Percentiles rank a stretch among this genome's conserved stretches.
phyloP scores from a whole-genome alignment of 2,113 vertebrate genomes.

The Cacatua alba region DNA sequence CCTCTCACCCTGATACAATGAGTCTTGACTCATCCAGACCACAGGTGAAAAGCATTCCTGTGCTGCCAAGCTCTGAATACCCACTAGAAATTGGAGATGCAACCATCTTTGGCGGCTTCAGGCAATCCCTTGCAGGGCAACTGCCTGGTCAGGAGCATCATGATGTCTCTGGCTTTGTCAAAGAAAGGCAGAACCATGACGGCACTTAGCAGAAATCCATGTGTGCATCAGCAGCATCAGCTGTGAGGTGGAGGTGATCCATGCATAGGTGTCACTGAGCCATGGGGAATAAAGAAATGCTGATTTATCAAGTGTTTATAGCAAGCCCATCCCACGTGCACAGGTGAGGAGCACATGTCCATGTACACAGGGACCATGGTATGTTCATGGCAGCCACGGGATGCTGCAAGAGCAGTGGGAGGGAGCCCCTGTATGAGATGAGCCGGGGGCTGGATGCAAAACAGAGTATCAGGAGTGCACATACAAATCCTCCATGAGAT shows the following conservation, averaged over 20 bases:
- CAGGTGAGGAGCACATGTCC: neutral
- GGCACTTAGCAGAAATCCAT: neutral
- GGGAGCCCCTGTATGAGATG: neutral
- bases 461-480: neutral
- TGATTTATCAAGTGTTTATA: neutral
- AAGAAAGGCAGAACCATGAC: neutral
- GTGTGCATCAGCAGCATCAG: neutral
- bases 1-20: neutral
- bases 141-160: neutral
- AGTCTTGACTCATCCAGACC: neutral
- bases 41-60: neutral
- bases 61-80: neutral
- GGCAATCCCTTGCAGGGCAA: neutral
- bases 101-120: neutral
- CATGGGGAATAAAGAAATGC: neutral
- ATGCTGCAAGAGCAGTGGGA: neutral
- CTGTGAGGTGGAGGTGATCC: fast-evolving
- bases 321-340: too few relatives aligned
- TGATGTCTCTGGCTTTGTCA: neutral
- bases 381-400: fast-evolving
- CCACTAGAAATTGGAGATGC: neutral
- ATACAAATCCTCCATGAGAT: neutral
- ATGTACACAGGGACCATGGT: fast-evolving
- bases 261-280: neutral
- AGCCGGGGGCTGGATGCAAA: neutral